Evolutionary conservation across 1,140 invertebrate species (phyloP).

Genomic region (Tetramorium simillimum): DNA sequence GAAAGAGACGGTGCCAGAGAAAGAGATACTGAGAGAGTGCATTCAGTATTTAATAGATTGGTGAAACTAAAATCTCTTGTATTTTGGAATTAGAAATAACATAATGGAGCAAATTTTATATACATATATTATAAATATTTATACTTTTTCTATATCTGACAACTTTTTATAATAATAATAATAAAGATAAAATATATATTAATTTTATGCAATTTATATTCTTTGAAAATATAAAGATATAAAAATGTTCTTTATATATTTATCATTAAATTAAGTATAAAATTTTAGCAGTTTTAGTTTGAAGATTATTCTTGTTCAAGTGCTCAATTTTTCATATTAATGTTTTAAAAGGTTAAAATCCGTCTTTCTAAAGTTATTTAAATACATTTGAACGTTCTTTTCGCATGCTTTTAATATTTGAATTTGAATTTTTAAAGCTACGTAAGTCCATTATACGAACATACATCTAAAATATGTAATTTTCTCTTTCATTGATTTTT

Average conservation of each 20-base stretch:
- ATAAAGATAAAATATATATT: neutral
- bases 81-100: neutral
- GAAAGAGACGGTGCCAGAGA: conserved; percentile 30
- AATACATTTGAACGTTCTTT: neutral
- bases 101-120: neutral
- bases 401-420: neutral
- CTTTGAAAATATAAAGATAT: neutral
- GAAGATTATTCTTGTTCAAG: neutral
- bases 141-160: neutral
- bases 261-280: neutral
- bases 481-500: neutral
- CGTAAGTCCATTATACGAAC: neutral
- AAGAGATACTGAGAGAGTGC: neutral
- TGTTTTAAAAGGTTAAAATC: neutral
- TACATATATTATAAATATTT: neutral
- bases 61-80: neutral
- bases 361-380: neutral
- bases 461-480: neutral
- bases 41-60: neutral
- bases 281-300: neutral
- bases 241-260: neutral
- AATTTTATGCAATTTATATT: neutral
- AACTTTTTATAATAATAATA: neutral
- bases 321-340: neutral
- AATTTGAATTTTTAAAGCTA: neutral